Evolutionary conservation across 2,113 vertebrate species (phyloP), one percentile per base, ranked within the genome.

Genomic region (Megaleporinus macrocephalus): DNA sequence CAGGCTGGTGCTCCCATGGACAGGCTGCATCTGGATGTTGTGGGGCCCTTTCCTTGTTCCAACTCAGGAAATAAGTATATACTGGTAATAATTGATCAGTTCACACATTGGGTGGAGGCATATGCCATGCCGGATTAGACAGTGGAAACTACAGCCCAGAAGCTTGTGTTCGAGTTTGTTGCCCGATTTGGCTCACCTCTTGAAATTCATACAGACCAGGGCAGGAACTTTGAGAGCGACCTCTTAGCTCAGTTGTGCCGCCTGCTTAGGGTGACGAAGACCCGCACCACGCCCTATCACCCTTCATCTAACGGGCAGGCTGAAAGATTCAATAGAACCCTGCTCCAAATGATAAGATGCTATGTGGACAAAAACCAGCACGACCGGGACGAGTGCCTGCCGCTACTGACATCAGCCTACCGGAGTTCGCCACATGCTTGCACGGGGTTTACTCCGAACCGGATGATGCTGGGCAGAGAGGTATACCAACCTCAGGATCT

Each of bases 331-430:
- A 20, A 59, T 22, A 59, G 55, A 22, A 59, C 55, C 18, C 55
- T 59, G 55, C 55, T 59, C 12, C n/a, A 16, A 63, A 63, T 62
- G 57, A 57, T 78, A 27, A 12, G 79, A 11, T 78, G 75, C n/a
- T 85, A 82, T 33, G 62, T 79, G 24, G 30, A 75, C 10, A 22
- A 79, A 24, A 70, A 79, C 10, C 76, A 85, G 29, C 78, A 68
- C 20, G 73, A 85, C 63, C 69, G 75, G 82, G 76, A 78, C 49
- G 36, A 79, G 59, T 55, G 69, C 7, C 36, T 75, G 24, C 70
- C 77, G 5, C 51, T 78, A n/a, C 36, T 83, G 2, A 72, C 59
- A 14, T 9, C 73, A 36, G 81, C 53, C 12, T 49, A 47, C 12
- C 4, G 69, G 11, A 76, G 57, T 44, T 63, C 22, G 0, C 81